phyloP scores from a whole-genome alignment of 2,113 vertebrate genomes.

The Hylia prasina region DNA sequence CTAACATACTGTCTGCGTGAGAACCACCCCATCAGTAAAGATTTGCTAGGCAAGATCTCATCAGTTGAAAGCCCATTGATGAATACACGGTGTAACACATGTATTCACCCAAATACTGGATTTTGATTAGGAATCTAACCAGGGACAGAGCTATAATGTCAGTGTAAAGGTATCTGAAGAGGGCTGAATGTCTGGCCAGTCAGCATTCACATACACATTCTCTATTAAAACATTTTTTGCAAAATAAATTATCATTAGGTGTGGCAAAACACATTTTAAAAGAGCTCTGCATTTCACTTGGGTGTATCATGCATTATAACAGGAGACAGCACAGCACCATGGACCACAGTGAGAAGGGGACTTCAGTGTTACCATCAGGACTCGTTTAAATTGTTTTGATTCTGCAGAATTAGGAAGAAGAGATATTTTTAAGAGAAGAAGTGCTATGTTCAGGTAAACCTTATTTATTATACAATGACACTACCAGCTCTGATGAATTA shows the following conservation, averaged over 20 bases:
- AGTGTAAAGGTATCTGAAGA: background rate
- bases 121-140: background rate
- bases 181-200: background rate
- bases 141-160: background rate
- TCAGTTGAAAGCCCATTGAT: background rate
- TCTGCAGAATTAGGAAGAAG: background rate
- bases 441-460: background rate
- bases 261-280: background rate
- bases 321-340: background rate
- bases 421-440: background rate
- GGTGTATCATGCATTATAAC: background rate
- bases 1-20: background rate
- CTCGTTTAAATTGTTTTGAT: background rate
- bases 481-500: background rate
- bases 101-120: background rate
- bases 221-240: background rate
- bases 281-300: background rate
- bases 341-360: background rate
- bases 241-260: background rate
- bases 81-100: background rate
- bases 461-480: background rate
- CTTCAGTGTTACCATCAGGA: background rate
- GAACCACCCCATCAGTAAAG: background rate
- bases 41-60: background rate
- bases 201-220: background rate